Percentiles rank a stretch among this genome's conserved stretches.
Evolutionary conservation across 23 tunicate genomes (phyloP).

Genomic region (Botrylloides violaceus): DNA sequence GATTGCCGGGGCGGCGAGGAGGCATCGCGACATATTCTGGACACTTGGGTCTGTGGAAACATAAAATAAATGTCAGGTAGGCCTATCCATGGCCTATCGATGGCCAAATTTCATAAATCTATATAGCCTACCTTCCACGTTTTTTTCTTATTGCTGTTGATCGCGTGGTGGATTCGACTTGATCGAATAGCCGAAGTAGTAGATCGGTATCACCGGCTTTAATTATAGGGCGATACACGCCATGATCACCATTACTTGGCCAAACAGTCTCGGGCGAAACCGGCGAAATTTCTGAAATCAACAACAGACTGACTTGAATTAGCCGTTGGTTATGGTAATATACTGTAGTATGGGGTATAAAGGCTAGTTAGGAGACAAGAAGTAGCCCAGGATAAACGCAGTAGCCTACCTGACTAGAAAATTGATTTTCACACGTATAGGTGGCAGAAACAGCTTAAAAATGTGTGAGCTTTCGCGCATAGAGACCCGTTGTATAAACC

Average conservation of each 20-base stretch:
- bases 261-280: slow-evolving; percentile 38
- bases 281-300: slow-evolving; percentile 70
- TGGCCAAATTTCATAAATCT: not conserved
- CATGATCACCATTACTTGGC: not conserved
- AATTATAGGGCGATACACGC: slow-evolving; percentile 17
- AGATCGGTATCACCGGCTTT: slow-evolving; percentile 61
- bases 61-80: too few relatives aligned
- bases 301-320: too few relatives aligned
- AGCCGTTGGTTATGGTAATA: too few relatives aligned
- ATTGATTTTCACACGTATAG: too few relatives aligned
- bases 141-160: slow-evolving; percentile 40
- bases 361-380: too few relatives aligned
- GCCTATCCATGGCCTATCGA: not conserved
- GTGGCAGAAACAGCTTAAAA: too few relatives aligned
- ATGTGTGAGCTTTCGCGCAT: too few relatives aligned
- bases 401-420: too few relatives aligned
- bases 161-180: slow-evolving; percentile 40
- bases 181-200: slow-evolving; percentile 55
- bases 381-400: too few relatives aligned
- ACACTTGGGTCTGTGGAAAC: slow-evolving; percentile 48
- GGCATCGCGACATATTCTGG: slow-evolving; percentile 41
- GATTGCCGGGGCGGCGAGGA: slow-evolving; percentile 43
- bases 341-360: too few relatives aligned
- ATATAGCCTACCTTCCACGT: slow-evolving; percentile 59
- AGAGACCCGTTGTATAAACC: too few relatives aligned